Percentiles rank a stretch among this genome's conserved stretches.
These are phyloP conservation scores for Coregonus clupeaformis DNA, from an alignment of 2,113 vertebrate species.

Conservation along the genomic window DNA sequence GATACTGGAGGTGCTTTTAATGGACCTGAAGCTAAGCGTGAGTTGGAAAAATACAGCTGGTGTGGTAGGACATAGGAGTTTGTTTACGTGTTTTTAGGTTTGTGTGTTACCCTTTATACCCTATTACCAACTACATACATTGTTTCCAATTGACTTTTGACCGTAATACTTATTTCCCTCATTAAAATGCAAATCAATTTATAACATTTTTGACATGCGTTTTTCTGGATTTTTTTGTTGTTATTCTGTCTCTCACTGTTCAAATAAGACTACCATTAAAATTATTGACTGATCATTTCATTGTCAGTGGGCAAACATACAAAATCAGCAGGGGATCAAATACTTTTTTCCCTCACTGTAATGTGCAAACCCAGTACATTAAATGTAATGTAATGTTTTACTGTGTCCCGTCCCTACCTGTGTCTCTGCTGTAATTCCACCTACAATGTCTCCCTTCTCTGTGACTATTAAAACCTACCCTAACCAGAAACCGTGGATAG, in stretches of 20 bases:
- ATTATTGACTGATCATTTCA: too few relatives aligned
- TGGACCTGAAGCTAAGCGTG: constrained; percentile 53
- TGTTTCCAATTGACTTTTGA: constrained; percentile 34
- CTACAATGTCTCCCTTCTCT: neutral
- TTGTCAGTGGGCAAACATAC: too few relatives aligned
- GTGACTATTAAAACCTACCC: too few relatives aligned
- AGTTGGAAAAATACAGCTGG: constrained; percentile 26
- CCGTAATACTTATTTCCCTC: too few relatives aligned
- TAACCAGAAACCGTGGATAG: too few relatives aligned
- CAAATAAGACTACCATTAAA: too few relatives aligned
- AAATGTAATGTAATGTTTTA: constrained; percentile 21
- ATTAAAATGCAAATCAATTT: too few relatives aligned
- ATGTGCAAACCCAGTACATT: neutral
- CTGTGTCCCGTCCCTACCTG: constrained; percentile 4
- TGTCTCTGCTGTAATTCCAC: constrained; percentile 11
- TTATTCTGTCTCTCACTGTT: too few relatives aligned
- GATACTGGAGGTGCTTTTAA: constrained; percentile 53
- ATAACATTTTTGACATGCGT: too few relatives aligned
- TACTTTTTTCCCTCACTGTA: too few relatives aligned
- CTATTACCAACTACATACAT: constrained; percentile 48
- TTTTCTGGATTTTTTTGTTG: too few relatives aligned
- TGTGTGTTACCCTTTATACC: constrained; percentile 23
- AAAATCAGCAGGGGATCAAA: too few relatives aligned
- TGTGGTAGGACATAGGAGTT: constrained; percentile 19
- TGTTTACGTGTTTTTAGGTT: constrained; percentile 1